These are phyloP conservation scores for Blennius ocellaris DNA, from an alignment of 2,113 vertebrate genomes.

Conservation along the genomic window DNA sequence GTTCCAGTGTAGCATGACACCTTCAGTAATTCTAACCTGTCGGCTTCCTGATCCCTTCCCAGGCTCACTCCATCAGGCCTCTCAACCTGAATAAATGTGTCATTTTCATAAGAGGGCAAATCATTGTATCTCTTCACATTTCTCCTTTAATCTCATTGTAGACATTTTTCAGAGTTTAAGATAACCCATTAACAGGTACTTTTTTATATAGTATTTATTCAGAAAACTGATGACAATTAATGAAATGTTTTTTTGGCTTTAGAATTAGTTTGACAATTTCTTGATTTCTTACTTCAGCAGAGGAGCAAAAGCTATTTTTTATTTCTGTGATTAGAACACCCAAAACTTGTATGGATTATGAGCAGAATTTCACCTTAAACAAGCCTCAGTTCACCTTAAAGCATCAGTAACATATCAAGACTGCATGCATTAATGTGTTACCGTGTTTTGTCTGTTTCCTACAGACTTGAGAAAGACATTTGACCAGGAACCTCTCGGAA, in stretches of 20 bases:
- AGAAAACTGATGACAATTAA: no score
- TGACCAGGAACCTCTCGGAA: constrained; percentile 96
- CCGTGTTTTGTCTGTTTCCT: constrained; percentile 25
- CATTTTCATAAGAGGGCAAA: constrained; percentile 68
- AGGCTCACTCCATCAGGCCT: constrained; percentile 64
- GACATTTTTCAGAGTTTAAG: no score
- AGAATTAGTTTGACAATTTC: no score
- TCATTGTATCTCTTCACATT: constrained; percentile 48
- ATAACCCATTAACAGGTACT: no score
- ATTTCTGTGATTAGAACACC: background rate
- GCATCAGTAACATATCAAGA: background rate
- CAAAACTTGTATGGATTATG: constrained; percentile 11
- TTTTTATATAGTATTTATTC: no score
- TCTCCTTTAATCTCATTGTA: constrained; percentile 29
- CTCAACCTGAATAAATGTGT: constrained; percentile 67
- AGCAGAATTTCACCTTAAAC: constrained; percentile 2
- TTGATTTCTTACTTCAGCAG: constrained; percentile 1
- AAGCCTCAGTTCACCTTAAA: constrained; percentile 5
- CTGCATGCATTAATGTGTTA: constrained; percentile 7
- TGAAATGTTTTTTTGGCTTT: no score
- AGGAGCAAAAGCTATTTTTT: background rate
- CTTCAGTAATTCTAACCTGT: constrained; percentile 63
- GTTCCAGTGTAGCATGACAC: constrained; percentile 69
- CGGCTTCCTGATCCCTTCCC: constrained; percentile 52
- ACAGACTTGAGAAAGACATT: constrained; percentile 96